A percentile compares a stretch with the other conserved stretches of the same genome.
phyloP scores from a whole-genome alignment of 2,113 vertebrate genomes.

The Lepisosteus oculatus region DNA sequence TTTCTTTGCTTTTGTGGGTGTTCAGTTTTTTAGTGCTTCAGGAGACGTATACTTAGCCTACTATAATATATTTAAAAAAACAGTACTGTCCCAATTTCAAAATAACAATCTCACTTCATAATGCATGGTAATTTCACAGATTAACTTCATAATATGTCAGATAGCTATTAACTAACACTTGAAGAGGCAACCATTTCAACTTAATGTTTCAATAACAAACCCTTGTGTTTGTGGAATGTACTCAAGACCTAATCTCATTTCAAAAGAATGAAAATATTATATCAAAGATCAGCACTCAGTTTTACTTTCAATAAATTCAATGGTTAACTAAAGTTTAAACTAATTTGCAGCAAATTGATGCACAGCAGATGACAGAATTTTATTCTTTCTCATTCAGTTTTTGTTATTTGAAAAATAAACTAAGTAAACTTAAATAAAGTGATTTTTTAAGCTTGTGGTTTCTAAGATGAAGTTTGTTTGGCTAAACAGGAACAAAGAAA shows the following conservation, averaged over 20 bases:
- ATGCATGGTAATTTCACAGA: not conserved
- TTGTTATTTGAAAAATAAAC: constrained; percentile 10
- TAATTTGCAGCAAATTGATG: not conserved
- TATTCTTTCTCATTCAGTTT: not conserved
- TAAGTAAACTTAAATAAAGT: not conserved
- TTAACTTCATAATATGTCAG: not conserved
- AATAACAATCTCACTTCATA: not conserved
- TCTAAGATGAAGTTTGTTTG: no score
- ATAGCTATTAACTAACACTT: constrained; percentile 8
- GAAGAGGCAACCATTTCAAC: constrained; percentile 6
- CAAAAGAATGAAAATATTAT: constrained; percentile 9
- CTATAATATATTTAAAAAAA: no score
- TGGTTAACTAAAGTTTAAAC: constrained; percentile 3
- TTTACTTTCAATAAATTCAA: not conserved
- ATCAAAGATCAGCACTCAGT: not conserved
- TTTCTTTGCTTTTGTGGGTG: no score
- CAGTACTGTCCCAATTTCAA: no score
- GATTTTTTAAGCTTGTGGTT: no score
- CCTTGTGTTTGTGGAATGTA: constrained; percentile 8
- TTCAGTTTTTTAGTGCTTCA: no score
- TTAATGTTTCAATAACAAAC: constrained; percentile 16
- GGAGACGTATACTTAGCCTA: no score
- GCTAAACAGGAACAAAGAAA: no score
- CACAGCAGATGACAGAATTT: not conserved
- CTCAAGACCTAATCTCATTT: not conserved